Percentiles rank a stretch among this genome's conserved stretches.
Evolutionary conservation across 2,797 vertebrate genomes (phyloP).

Genomic region (Neomorphus geoffroyi): DNA sequence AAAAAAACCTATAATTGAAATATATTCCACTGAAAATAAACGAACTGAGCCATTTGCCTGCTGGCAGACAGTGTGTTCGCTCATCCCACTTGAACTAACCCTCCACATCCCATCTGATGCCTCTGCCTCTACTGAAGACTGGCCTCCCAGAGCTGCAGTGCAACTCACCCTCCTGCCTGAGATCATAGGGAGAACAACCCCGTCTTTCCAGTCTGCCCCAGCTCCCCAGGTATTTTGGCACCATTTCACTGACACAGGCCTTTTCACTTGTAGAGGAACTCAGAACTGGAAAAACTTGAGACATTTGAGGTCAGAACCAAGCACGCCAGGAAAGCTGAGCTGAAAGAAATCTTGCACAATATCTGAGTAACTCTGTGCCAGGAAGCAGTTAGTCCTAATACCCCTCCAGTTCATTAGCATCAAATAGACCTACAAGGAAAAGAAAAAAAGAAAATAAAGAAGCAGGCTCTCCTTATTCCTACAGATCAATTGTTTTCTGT

Average conservation of each 20-base stretch:
- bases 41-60: constrained; percentile 44
- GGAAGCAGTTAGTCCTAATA: constrained; percentile 42
- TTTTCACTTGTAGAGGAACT: constrained; percentile 20
- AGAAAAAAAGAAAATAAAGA: background rate
- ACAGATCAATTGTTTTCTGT: constrained; percentile 25
- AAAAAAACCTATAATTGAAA: background rate
- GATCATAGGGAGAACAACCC: constrained; percentile 8
- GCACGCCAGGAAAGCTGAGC: constrained; percentile 50
- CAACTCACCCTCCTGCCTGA: background rate
- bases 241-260: background rate
- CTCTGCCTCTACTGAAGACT: background rate
- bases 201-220: constrained; percentile 30
- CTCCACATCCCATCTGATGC: constrained; percentile 34
- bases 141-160: background rate
- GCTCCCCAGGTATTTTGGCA: constrained; percentile 59
- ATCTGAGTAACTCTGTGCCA: constrained; percentile 7
- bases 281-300: constrained; percentile 60
- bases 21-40: constrained; percentile 58
- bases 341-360: constrained; percentile 55
- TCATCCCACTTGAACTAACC: background rate
- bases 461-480: constrained; percentile 6
- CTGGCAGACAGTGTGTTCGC: constrained; percentile 1
- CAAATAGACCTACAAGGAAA: background rate
- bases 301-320: constrained; percentile 39
- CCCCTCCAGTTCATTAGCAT: constrained; percentile 40